Evolutionary conservation across 2,888 invertebrate species (phyloP).

Genomic region (Pandemis cinnamomeana): DNA sequence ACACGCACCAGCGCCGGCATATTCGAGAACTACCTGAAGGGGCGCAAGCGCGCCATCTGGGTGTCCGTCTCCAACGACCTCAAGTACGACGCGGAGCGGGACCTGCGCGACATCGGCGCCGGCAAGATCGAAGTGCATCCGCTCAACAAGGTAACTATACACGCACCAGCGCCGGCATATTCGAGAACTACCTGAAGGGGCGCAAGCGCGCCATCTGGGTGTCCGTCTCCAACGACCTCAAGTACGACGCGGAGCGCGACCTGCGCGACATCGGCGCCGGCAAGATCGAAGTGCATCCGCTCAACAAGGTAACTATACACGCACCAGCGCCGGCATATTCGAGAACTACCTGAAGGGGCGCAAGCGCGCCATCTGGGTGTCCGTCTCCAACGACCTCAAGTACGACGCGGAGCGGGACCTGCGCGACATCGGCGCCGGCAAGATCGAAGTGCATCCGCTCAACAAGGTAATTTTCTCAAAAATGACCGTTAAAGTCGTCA

Average conservation of each 20-base stretch:
- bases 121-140: conserved; percentile 94
- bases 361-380: conserved; percentile 99
- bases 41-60: conserved; percentile 98
- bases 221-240: conserved; percentile 98
- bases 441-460: conserved; percentile 94
- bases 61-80: conserved; percentile 99
- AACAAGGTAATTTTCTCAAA: conserved; percentile 96
- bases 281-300: conserved; percentile 93
- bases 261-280: conserved; percentile 96
- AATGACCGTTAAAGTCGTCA: too few species aligned
- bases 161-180: conserved; percentile 98
- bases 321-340: conserved; percentile 98
- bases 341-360: conserved; percentile 98
- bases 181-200: conserved; percentile 97
- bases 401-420: conserved; percentile 99
- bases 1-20: conserved; percentile 99
- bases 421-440: conserved; percentile 95
- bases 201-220: conserved; percentile 99
- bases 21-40: conserved; percentile 97
- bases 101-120: conserved; percentile 98
- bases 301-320: conserved; percentile 93
- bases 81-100: conserved; percentile 98
- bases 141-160: conserved; percentile 91
- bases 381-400: conserved; percentile 98
- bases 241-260: conserved; percentile 99